Base-by-base conservation (phyloP, 2,888 invertebrate species). In the Dasysyrphus albostriatus region DNA sequence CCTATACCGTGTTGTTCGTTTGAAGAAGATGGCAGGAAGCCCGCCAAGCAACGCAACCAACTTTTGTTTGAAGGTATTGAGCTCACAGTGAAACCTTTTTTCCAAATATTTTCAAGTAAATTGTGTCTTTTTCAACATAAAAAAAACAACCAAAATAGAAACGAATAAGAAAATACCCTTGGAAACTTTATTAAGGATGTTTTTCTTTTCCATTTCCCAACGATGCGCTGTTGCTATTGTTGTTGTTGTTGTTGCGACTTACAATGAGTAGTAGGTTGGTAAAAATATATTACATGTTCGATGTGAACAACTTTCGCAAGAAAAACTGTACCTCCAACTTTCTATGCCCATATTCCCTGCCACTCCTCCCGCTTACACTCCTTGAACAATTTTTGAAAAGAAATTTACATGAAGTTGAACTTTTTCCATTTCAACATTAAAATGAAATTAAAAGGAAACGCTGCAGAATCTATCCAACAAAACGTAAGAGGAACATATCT, bases 331-430 rank as follows among this genome's bases (percentile, higher is more conserved):
- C 29, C 39, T 24, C 42, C 34, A 32, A 34, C 16, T 39, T 37
- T 44, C 12, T 10, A 58, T 10, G 24, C 24, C 10, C 24, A 24
- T 8, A 6, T 7, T 29, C 6, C 14, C 5, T 5, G 16, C 16
- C 5, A 0, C n/a, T 3, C 4, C 56, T 10, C 9, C 34, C 58
- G 4, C 58, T 16, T 10, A 58, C 58, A 34, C 58, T 34, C 58
- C 29, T 32, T 58, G 9, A 58, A 58, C 34, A 56, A 2, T 34
- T 34, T 56, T 58, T 58, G 34, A 14, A 75, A 84, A 49, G 73
- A 81, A 84, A 84, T 84, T 84, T 84, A 81, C 84, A 84, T 84
- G 81, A 58, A 67, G 72, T 69, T 76, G 37, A 84, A 84, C 67
- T 84, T 84, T 80, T 84, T 59, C 80, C 72, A 80, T 81, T 80